phyloP scores from a whole-genome alignment of 2,888 invertebrate genomes.

The Scaptomyza reducta region DNA sequence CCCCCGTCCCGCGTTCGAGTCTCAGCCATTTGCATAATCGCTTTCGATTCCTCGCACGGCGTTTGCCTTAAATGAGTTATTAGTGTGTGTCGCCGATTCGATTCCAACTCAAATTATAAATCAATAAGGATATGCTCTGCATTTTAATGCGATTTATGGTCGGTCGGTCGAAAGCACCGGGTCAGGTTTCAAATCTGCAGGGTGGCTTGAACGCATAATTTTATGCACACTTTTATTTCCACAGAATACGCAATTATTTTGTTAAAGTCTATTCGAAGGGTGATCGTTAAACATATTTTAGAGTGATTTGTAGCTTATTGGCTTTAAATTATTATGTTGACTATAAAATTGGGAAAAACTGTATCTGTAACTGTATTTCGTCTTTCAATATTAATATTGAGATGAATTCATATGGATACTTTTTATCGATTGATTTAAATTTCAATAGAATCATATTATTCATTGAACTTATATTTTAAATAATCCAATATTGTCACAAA shows the following conservation, averaged over 20 bases:
- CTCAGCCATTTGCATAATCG: conserved; percentile 79
- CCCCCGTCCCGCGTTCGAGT: background rate
- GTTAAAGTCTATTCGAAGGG: background rate
- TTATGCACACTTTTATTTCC: conserved; percentile 55
- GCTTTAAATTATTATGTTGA: background rate
- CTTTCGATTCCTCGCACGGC: conserved; percentile 79
- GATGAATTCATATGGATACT: too few species aligned
- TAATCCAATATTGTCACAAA: background rate
- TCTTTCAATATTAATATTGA: too few species aligned
- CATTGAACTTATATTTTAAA: background rate
- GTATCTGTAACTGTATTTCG: background rate
- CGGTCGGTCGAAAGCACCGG: conserved; percentile 13
- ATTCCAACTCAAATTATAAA: conserved; percentile 79
- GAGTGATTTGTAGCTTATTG: background rate
- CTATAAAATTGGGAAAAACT: background rate
- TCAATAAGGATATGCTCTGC: conserved; percentile 78
- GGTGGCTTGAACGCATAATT: conserved; percentile 54
- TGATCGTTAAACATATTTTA: background rate
- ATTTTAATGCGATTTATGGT: conserved; percentile 72
- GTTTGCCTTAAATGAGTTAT: conserved; percentile 81
- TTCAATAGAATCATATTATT: too few species aligned
- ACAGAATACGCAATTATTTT: conserved; percentile 48
- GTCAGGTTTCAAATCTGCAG: background rate
- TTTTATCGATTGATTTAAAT: background rate
- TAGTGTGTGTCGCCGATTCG: conserved; percentile 72